phyloP scores from a whole-genome alignment of 2,888 invertebrate genomes.

The Spodoptera exigua region DNA sequence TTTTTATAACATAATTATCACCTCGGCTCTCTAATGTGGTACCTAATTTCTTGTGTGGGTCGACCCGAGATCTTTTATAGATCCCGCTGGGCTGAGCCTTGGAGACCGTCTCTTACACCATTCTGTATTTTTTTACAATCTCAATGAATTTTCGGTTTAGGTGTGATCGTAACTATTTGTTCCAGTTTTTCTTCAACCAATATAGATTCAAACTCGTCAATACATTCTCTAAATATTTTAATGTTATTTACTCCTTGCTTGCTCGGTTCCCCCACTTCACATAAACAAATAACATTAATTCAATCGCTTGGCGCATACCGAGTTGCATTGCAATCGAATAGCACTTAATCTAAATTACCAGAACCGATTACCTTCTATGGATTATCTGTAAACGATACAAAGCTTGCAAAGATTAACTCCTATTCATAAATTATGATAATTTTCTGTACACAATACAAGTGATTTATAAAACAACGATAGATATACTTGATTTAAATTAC shows the following conservation, averaged over 20 bases:
- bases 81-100: constrained; percentile 71
- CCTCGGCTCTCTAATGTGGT: constrained; percentile 85
- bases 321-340: constrained; percentile 1
- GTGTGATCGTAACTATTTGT: too few relatives aligned
- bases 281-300: neutral
- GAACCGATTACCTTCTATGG: constrained; percentile 35
- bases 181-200: neutral
- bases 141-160: neutral
- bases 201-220: too few relatives aligned
- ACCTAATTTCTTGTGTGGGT: constrained; percentile 87
- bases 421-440: constrained; percentile 42
- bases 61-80: constrained; percentile 82
- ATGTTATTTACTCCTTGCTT: too few relatives aligned
- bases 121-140: constrained; percentile 27
- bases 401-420: constrained; percentile 34
- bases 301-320: neutral
- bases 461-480: constrained; percentile 5
- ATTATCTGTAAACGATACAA: constrained; percentile 37
- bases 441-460: constrained; percentile 17
- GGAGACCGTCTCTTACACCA: constrained; percentile 71
- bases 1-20: constrained; percentile 88
- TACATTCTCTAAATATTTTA: too few relatives aligned
- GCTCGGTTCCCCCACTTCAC: too few relatives aligned
- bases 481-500: too few relatives aligned
- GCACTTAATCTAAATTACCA: constrained; percentile 20